These are phyloP conservation scores for Sthenelais limicola DNA, from an alignment of 2,888 invertebrate genomes.

Conservation along the genomic window DNA sequence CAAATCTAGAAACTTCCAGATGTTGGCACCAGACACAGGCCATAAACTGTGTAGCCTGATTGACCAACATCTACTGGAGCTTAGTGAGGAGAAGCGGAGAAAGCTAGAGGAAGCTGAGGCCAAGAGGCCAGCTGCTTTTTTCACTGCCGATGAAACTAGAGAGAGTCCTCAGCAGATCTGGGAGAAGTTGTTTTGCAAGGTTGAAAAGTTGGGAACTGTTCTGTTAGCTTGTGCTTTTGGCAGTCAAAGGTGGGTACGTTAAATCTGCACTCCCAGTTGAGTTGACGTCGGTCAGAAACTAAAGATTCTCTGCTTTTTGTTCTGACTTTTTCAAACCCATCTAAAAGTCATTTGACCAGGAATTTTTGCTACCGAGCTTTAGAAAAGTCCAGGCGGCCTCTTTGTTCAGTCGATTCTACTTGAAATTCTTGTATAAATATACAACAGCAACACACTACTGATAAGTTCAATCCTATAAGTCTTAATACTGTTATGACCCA, in stretches of 20 bases:
- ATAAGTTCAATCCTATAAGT: too few species aligned
- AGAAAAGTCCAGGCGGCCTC: too few species aligned
- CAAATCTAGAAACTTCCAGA: slow-evolving; percentile 64
- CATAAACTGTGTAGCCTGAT: slow-evolving; percentile 54
- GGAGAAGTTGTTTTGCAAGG: slow-evolving; percentile 54
- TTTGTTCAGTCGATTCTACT: too few species aligned
- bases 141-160: slow-evolving; percentile 44
- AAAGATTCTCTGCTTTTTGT: too few species aligned
- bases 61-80: slow-evolving; percentile 49
- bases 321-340: too few species aligned
- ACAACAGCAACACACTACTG: too few species aligned
- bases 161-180: slow-evolving; percentile 34
- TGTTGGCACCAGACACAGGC: slow-evolving; percentile 55
- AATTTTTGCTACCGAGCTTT: too few species aligned
- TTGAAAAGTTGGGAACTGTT: slow-evolving; percentile 60
- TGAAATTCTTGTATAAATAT: too few species aligned
- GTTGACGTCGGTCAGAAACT: neutral
- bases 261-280: neutral
- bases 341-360: too few species aligned
- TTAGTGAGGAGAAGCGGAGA: slow-evolving; percentile 44
- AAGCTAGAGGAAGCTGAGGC: slow-evolving; percentile 48
- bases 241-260: slow-evolving; percentile 60
- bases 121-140: slow-evolving; percentile 55
- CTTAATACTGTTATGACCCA: too few species aligned
- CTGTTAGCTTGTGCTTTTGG: slow-evolving; percentile 66